Base-by-base conservation (phyloP, 2,888 invertebrate genomes). In the Drosophila rellima region DNA sequence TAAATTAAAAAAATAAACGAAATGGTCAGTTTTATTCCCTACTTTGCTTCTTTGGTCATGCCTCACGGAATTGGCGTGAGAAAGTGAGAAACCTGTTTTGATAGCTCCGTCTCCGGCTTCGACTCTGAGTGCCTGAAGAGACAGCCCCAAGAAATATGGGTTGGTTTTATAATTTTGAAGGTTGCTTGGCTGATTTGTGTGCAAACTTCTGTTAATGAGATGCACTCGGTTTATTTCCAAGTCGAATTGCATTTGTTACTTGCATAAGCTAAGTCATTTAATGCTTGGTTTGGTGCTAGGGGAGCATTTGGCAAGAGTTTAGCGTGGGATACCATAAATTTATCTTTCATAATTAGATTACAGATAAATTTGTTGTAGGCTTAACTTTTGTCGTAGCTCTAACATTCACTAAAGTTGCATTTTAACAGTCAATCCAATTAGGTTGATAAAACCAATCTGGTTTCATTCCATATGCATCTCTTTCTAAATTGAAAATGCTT, bases 51-150 rank as follows among this genome's bases (percentile, higher is more conserved):
- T 63, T 69, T 48, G 63, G 70, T 82, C 71, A 79, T 68, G 81
- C 73, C 64, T 54, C 60, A 64, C 45, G 61, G 71, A 80, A 78
- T 83, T 80, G 82, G 77, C 90, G 90, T 90, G 90, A 89, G 89
- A 89, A 90, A 89, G 87, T 79, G 39, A 31, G 66, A 73, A 90
- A 90, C 89, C 90, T 44, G 90, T 90, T 90, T 71, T 48, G 42
- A 10, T 44, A 56, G 55, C 74, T 61, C 62, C 5, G 2, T 40
- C 31, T 48, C 20, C 45, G 37, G 37, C 55, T 44, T 2, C 5
- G 57, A 2, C 29, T 42, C 20, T 10, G 17, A 37, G 6, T 20
- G 20, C 17, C 31, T 0, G 42, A 17, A 20, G 20, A 45, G 33
- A 56, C 35, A 29, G 54, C 44, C 23, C 59, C 52, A 20, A 55